Evolutionary conservation across 2,113 vertebrate species (phyloP).

Genomic region (Anthoscopus minutus): DNA sequence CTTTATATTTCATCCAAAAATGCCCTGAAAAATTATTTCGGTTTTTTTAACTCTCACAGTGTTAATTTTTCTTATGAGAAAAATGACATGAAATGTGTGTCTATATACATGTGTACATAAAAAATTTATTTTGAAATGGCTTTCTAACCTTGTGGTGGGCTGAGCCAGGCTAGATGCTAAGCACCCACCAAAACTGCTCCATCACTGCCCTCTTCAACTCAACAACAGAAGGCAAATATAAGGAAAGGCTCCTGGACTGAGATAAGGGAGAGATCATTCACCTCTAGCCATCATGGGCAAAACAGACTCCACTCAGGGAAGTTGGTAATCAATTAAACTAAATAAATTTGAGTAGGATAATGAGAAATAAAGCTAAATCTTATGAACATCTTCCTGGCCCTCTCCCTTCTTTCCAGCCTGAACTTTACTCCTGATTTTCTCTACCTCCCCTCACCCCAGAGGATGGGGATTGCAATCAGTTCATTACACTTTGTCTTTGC

Average conservation of each 20-base stretch:
- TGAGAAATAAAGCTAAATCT: neutral
- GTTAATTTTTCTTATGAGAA: neutral
- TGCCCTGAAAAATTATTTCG: neutral
- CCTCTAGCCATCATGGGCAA: neutral
- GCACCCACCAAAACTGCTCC: neutral
- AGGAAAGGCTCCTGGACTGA: neutral
- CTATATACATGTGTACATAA: rapidly evolving
- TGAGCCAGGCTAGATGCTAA: neutral
- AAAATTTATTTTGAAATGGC: neutral
- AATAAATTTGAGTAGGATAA: neutral
- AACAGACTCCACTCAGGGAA: neutral
- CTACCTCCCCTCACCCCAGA: neutral
- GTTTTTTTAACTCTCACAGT: neutral
- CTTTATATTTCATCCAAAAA: neutral
- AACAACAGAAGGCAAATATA: neutral
- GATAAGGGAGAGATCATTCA: neutral
- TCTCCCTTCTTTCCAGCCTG: neutral
- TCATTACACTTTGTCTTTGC: rapidly evolving
- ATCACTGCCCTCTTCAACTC: neutral
- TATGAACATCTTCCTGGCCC: neutral
- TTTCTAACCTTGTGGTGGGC: neutral
- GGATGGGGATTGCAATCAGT: neutral
- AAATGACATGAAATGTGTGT: neutral
- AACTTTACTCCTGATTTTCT: neutral
- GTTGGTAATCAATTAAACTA: neutral